These are phyloP conservation scores for Trichonephila clavata DNA, from an alignment of 1,140 invertebrate genomes.

Conservation along the genomic window DNA sequence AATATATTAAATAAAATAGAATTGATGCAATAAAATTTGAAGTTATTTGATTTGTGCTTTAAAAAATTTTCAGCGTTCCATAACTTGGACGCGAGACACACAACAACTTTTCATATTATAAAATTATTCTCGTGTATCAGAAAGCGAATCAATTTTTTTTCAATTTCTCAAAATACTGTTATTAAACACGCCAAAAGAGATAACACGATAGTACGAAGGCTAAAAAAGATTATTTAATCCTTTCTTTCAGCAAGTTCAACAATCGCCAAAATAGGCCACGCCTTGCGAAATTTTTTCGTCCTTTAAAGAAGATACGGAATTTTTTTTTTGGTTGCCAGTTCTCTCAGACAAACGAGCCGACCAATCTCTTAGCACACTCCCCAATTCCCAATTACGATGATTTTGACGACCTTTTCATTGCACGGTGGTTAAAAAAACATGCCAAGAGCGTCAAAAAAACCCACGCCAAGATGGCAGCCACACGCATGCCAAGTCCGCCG, in stretches of 20 bases:
- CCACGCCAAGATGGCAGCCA: conserved; percentile 35
- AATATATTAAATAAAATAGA: no score
- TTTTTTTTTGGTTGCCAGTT: not conserved
- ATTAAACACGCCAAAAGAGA: not conserved
- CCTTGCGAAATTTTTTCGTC: not conserved
- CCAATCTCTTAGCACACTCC: conserved; percentile 3
- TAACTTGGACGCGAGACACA: no score
- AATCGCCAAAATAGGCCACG: conserved; percentile 31
- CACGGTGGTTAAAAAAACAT: conserved; percentile 17
- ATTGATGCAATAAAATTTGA: no score
- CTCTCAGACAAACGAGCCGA: not conserved
- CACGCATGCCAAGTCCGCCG: conserved; percentile 24
- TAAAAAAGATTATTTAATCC: not conserved
- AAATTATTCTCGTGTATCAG: no score
- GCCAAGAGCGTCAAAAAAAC: conserved; percentile 50
- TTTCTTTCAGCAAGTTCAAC: conserved; percentile 20
- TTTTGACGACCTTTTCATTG: conserved; percentile 49
- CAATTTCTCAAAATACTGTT: no score
- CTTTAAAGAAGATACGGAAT: not conserved
- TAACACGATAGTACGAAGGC: not conserved
- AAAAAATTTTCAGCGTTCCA: no score
- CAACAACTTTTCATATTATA: no score
- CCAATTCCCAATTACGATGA: conserved; percentile 37
- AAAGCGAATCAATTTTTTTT: no score
- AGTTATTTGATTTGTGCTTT: no score